Evolutionary conservation across 2,797 vertebrate species (phyloP).

Genomic region (Champsocephalus esox): DNA sequence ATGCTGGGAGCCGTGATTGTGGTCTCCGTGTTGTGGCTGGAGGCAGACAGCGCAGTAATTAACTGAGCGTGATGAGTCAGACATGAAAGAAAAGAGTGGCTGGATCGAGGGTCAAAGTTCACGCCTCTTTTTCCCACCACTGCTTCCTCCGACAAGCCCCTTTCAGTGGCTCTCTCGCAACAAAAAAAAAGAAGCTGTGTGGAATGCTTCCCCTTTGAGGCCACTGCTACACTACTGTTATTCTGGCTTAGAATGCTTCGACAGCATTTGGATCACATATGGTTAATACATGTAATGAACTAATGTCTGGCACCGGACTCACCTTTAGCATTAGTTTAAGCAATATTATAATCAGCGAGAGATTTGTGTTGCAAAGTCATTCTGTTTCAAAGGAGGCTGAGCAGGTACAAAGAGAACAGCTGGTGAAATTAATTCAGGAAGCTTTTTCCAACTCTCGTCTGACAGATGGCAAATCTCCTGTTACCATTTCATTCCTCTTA

Average conservation of each 20-base stretch:
- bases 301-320: constrained; percentile 11
- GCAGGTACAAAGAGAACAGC: constrained; percentile 73
- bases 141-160: constrained; percentile 32
- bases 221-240: constrained; percentile 7
- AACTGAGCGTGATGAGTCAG: constrained; percentile 70
- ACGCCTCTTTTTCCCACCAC: constrained; percentile 30
- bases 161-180: constrained; percentile 21
- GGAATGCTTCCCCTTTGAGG: constrained; percentile 26
- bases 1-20: constrained; percentile 50
- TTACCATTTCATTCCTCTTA: constrained; percentile 72
- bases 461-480: constrained; percentile 81
- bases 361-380: constrained; percentile 28
- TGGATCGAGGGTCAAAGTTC: constrained; percentile 69
- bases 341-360: constrained; percentile 39
- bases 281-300: constrained; percentile 5
- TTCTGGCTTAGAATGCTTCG: constrained; percentile 11
- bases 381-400: constrained; percentile 49
- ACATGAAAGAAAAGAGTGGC: constrained; percentile 56
- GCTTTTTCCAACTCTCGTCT: constrained; percentile 45
- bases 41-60: constrained; percentile 69
- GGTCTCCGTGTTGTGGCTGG: constrained; percentile 36
- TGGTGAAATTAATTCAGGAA: constrained; percentile 76
- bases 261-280: constrained; percentile 2
- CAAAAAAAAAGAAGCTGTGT: background rate
- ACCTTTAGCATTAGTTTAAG: constrained; percentile 46